Evolutionary conservation across 2,113 vertebrate genomes (phyloP).

Genomic region (Lates calcarifer): DNA sequence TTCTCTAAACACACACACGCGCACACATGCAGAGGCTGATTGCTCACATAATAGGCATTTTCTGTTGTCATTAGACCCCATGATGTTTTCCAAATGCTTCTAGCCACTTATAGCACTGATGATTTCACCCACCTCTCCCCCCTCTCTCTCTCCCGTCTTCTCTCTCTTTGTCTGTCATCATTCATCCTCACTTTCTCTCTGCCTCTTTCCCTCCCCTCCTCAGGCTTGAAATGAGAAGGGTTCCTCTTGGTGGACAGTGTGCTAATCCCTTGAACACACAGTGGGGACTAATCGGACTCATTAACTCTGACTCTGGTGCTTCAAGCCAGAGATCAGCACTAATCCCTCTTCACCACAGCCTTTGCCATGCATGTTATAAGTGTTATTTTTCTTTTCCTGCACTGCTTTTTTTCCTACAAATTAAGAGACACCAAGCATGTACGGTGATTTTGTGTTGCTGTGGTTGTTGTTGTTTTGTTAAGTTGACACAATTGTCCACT

Average conservation of each 20-base stretch:
- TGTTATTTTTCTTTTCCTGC: background rate
- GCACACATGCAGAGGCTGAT: background rate
- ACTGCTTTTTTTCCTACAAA: background rate
- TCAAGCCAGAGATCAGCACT: constrained; percentile 47
- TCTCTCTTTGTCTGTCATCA: constrained; percentile 25
- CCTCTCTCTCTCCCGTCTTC: constrained; percentile 17
- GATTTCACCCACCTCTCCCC: constrained; percentile 25
- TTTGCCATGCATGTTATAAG: constrained; percentile 15
- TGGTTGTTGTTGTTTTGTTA: background rate
- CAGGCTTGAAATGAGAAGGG: constrained; percentile 34
- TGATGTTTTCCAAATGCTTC: constrained; percentile 57
- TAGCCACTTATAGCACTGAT: constrained; percentile 25
- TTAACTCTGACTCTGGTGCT: constrained; percentile 59
- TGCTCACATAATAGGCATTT: constrained; percentile 54
- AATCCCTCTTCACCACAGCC: constrained; percentile 51
- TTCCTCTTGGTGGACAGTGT: constrained; percentile 48
- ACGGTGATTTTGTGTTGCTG: background rate
- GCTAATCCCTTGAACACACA: constrained; percentile 65
- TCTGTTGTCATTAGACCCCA: constrained; percentile 47
- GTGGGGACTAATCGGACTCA: constrained; percentile 68
- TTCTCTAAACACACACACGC: background rate
- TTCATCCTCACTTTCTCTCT: constrained; percentile 29
- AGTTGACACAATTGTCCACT: background rate
- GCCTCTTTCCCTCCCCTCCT: constrained; percentile 21
- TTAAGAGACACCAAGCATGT: background rate